Evolutionary conservation across 2,888 invertebrate genomes (phyloP), one percentile per base, ranked within the genome.

Genomic region (Frankliniella intonsa): DNA sequence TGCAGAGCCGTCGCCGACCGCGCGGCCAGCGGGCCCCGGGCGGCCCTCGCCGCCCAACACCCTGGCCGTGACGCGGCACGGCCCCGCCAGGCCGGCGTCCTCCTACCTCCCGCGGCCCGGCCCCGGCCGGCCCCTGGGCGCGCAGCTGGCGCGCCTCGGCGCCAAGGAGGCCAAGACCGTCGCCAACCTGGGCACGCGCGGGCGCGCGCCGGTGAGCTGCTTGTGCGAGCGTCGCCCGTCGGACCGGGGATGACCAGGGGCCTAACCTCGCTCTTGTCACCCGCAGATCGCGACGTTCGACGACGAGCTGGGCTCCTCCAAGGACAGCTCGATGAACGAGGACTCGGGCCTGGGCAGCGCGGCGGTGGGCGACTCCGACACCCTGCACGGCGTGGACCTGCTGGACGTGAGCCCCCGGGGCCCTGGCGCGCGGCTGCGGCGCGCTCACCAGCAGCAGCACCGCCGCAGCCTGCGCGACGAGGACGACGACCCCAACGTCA

Each of bases 51-150:
- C 50, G 82, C 50, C 22, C 14, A 51, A 22, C n/a, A 17, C 49
- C 17, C 55, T 62, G 27, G 81, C 81, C 14, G 81, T 81, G 81
- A 22, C 81, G 65, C n/a, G 25, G 81, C 27, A 49, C 55, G 69
- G 10, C 25, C 27, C 27, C 27, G 62, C 81, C 62, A 9, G 50
- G 49, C 82, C 76, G 76, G 49, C 50, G 50, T 11, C 7, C 7
- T 76, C 69, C 22, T 22, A 69, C 22, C 69, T 76, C 22, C 69
- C 69, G 25, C 69, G 69, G 69, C 69, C 69, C 8, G 38, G 25
- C 10, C 69, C 17, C 19, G 25, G 25, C 9, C 69, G 69, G 69
- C 69, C 12, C 25, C 38, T 38, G 38, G 38, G 38, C 38, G 38
- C 38, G 38, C 38, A 38, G 38, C 38, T 38, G 38, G 38, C 3